A percentile compares a stretch with the other conserved stretches of the same genome.
Evolutionary conservation across 2,888 invertebrate species (phyloP).

Genomic region (Gastracanthus pulcherrimus): DNA sequence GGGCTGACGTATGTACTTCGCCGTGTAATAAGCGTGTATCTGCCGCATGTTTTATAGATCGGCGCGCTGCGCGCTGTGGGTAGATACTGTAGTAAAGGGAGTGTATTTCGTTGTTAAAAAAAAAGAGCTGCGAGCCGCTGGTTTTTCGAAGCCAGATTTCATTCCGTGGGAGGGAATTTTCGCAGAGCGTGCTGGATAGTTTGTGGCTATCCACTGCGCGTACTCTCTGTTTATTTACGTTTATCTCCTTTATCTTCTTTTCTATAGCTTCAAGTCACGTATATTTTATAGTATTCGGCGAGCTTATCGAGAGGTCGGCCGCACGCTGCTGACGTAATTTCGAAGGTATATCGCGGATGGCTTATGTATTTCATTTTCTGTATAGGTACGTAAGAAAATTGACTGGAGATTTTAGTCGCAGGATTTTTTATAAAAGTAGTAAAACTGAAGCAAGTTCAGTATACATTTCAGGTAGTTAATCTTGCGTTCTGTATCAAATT

Average conservation of each 20-base stretch:
- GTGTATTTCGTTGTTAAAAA: background rate
- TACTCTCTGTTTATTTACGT: conserved; percentile 14
- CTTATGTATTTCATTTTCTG: background rate
- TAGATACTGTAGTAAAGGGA: background rate
- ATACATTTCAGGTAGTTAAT: too few relatives aligned
- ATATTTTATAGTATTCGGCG: background rate
- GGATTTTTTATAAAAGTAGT: background rate
- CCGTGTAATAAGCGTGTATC: background rate
- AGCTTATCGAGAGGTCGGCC: conserved; percentile 12
- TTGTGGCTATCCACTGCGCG: too few relatives aligned
- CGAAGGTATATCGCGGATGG: background rate
- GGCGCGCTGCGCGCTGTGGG: too few relatives aligned
- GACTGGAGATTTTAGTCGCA: background rate
- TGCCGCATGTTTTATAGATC: background rate
- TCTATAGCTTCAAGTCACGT: background rate
- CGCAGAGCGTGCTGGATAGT: too few relatives aligned
- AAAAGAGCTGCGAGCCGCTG: too few relatives aligned
- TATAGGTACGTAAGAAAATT: background rate
- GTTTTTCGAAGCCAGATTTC: too few relatives aligned
- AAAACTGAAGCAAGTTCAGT: too few relatives aligned
- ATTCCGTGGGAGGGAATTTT: background rate
- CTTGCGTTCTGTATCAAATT: background rate
- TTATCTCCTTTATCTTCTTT: conserved; percentile 13
- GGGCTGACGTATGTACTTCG: background rate
- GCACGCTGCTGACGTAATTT: conserved; percentile 26